Evolutionary conservation across 2,888 invertebrate species (phyloP), one percentile per base, ranked within the genome.

Genomic region (Elysia crispata): DNA sequence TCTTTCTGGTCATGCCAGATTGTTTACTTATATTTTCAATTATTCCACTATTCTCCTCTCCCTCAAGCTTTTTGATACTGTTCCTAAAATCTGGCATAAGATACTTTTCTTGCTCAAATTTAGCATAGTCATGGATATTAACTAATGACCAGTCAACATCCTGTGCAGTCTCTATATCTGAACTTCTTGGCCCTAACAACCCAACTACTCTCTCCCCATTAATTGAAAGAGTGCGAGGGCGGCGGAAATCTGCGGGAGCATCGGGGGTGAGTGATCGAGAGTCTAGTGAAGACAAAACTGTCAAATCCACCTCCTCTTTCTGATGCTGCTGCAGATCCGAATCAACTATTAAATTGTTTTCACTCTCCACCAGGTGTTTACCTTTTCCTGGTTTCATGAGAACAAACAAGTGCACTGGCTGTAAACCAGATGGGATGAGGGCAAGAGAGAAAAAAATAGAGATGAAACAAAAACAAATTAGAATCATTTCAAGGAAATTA

Each of bases 71-170:
- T 50, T 83, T 82, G 49, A 89, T 86, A 80, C 88, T 87, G 31
- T 76, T 77, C 67, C 86, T 85, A 79, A 88, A 89, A 70, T 88
- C 88, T 30, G 89, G 87, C 41, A 85, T 85, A 5, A 90, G 83
- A 30, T 86, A 81, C 23, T 90, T 86, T 70, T 89, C 88, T 79
- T 88, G 87, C 81, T 90, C 91, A 86, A 91, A 91, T 15, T 83
- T 83, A 70, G 91, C 89, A 86, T 85, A 90, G 83, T 91, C 90
- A 83, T 91, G 91, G 82, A 91, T 91, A 83, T 91, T 89, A 62
- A 91, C 82, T 30, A 86, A 80, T n/a, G 86, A 85, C 49, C 87
- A 72, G 13, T 87, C 86, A 62, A 90, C 77, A 74, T 87, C 74
- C 30, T 41, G 41, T 41, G 41, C 41, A 3, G 41, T 41, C 41